Evolutionary conservation across 2,113 vertebrate genomes (phyloP), one percentile per base, ranked within the genome.

Genomic region (Tichodroma muraria): DNA sequence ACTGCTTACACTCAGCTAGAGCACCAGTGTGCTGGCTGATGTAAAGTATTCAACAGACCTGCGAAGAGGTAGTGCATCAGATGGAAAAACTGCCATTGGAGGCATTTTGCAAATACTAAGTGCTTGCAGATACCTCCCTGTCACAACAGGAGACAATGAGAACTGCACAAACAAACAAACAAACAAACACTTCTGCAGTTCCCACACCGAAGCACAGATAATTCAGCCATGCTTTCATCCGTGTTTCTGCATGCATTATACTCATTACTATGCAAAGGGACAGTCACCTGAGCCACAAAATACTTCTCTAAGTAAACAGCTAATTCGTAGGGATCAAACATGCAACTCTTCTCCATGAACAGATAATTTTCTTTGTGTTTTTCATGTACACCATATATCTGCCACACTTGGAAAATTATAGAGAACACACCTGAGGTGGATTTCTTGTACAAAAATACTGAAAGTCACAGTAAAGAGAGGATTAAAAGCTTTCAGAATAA

Each of bases 1-100:
- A 97, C 96, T 96, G 96, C 92, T 97, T 95, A 97, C 42, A 80
- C 64, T 59, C 88, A 96, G 94, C 95, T 85, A 85, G 13, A 95
- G 90, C 90, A 96, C 81, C 80, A 86, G 66, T 22, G 22, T 95
- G 90, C 70, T 92, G 61, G 91, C 82, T 96, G 97, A 88, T 85
- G 52, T 85, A 87, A 97, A 96, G 73, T 70, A 89, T 92, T 95
- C 95, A 80, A 91, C 83, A 94, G 47, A 93, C 47, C 92, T 97
- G 94, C 94, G 94, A 94, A 96, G 94, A 96, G 68, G 85, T 45
- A 95, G 88, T n/a, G 28, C 57, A 77, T 94, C 96, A 78, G 80
- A 88, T 21, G 82, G 92, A 96, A 96, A 97, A 96, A 61, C 28
- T 91, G 87, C 81, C 71, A 20, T 20, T 91, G 70, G 69, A 95